These are phyloP conservation scores for Volucella inflata DNA, from an alignment of 2,888 invertebrate genomes.

Conservation along the genomic window DNA sequence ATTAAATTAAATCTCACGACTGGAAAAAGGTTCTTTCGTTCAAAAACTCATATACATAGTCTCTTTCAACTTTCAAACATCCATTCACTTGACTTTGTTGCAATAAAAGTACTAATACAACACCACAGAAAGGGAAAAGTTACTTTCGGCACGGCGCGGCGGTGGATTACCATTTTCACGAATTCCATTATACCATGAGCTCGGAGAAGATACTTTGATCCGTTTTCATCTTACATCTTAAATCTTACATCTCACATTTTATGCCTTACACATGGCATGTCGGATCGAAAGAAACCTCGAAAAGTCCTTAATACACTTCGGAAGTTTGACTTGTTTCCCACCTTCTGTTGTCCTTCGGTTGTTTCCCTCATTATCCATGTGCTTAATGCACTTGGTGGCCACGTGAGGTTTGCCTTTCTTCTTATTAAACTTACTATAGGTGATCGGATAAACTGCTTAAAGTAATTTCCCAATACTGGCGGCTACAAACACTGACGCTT, in stretches of 20 bases:
- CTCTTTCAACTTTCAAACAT: too few species aligned
- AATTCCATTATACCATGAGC: constrained; percentile 40
- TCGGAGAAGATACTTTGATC: constrained; percentile 48
- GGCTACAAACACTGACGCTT: constrained; percentile 1
- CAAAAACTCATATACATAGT: too few species aligned
- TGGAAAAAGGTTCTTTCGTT: too few species aligned
- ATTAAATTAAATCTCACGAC: too few species aligned
- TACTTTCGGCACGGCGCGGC: constrained; percentile 17
- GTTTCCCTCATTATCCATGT: not conserved
- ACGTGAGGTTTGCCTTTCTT: not conserved
- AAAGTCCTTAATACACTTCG: constrained; percentile 38
- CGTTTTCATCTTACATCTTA: constrained; percentile 25
- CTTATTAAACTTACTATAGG: constrained; percentile 16
- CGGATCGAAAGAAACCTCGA: constrained; percentile 1
- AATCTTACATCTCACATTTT: too few species aligned
- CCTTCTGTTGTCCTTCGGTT: not conserved
- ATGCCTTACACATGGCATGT: not conserved
- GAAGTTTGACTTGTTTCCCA: constrained; percentile 15
- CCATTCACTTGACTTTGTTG: too few species aligned
- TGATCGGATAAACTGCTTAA: constrained; percentile 50
- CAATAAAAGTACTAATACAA: not conserved
- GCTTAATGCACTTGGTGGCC: not conserved
- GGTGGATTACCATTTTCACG: constrained; percentile 32
- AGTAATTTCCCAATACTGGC: constrained; percentile 48
- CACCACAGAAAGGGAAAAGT: constrained; percentile 23